Evolutionary conservation across 1,140 invertebrate genomes (phyloP), one percentile per base, ranked within the genome.

Genomic region (Drosophila rhopaloa): DNA sequence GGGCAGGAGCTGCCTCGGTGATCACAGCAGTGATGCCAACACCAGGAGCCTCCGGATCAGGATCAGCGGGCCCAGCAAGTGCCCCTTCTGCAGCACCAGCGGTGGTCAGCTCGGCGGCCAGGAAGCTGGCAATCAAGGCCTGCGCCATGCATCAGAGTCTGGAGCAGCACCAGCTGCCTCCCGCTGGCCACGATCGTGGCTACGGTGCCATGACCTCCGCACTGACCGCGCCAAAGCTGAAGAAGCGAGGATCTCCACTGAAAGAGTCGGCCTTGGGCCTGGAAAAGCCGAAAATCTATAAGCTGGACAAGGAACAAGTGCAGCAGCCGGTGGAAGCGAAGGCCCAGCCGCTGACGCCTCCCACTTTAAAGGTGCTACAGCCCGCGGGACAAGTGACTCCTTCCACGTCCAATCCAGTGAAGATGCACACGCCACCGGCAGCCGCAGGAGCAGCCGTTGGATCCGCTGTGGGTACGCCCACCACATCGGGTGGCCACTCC

Each of bases 231-330:
- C 2, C 56, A 37, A 89, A 85, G 50, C 47, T 56, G 1, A 92
- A 92, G 43, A 90, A 89, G 50, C 78, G 90, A 10, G 90, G 85
- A n/a, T 92, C 92, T 0, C 92, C 92, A 4, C 29, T 91, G 3
- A 92, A 92, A 14, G 91, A 92, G 24, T 40, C 90, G 0, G 59
- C 73, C 0, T 14, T 80, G 24, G 46, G 63, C 2, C 38, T 65
- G 29, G 84, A 88, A 0, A 89, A 89, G 43, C 3, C 54, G 7
- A 89, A 89, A 46, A 11, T 63, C 7, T 44, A 19, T 0, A 89
- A 88, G 44, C 8, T 70, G 55, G 84, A 86, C 2, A 56, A 72
- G 14, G 75, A 81, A 3, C 57, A 56, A 13, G 38, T 27, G 13
- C 66, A 51, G 32, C 53, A 37, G 10, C 61, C 56, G 5, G 24